phyloP scores from a whole-genome alignment of 1,140 invertebrate species.

The Hetaerina americana region DNA sequence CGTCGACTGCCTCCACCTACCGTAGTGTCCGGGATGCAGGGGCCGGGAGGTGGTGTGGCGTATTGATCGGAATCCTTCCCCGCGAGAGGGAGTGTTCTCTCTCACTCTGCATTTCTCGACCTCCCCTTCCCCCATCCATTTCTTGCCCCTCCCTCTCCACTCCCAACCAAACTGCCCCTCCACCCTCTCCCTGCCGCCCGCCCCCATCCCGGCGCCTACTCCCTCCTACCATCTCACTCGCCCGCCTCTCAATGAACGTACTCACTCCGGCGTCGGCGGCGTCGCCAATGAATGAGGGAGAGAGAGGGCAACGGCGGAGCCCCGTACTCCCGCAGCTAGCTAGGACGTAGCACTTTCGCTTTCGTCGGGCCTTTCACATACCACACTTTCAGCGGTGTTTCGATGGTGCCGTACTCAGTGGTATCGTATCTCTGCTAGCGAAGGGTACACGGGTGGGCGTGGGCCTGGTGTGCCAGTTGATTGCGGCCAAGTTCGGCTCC shows the following conservation, averaged over 20 bases:
- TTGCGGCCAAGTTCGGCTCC: too few species aligned
- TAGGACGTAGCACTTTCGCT: not conserved
- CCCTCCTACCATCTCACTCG: conserved; percentile 3
- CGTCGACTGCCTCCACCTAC: not conserved
- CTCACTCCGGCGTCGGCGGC: not conserved
- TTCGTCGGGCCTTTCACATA: not conserved
- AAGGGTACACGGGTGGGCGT: too few species aligned
- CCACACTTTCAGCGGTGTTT: not conserved
- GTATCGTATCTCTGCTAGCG: too few species aligned
- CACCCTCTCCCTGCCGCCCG: conserved; percentile 11
- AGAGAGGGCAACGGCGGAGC: not conserved
- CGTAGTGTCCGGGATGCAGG: not conserved
- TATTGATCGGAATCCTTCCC: not conserved
- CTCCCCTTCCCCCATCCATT: too few species aligned
- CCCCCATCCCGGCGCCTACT: conserved; percentile 21
- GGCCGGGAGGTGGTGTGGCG: not conserved
- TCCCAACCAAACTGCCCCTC: too few species aligned
- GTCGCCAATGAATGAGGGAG: conserved; percentile 3
- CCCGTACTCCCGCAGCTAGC: not conserved
- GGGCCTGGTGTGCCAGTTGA: too few species aligned
- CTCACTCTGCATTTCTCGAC: too few species aligned
- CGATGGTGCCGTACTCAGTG: not conserved
- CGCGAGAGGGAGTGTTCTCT: too few species aligned
- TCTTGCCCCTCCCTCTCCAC: too few species aligned
- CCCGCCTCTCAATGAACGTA: not conserved